Percentiles rank a stretch among this genome's conserved stretches.
Evolutionary conservation across 2,888 invertebrate genomes (phyloP).

Genomic region (Troglohyphantes excavatus): DNA sequence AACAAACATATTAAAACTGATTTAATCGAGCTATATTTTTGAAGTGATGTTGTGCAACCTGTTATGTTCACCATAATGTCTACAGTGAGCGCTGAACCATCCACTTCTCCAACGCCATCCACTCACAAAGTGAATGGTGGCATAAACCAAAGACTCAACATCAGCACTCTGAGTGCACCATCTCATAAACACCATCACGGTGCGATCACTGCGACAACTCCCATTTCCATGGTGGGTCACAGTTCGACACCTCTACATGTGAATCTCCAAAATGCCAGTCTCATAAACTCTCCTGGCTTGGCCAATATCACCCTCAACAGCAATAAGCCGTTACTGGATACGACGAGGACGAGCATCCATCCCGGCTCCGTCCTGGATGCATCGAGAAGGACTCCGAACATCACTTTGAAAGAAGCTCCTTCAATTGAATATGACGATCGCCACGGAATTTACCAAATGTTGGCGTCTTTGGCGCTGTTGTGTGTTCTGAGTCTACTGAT

Average conservation of each 20-base stretch:
- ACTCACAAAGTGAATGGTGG: constrained; percentile 76
- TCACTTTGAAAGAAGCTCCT: constrained; percentile 28
- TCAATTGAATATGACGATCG: constrained; percentile 78
- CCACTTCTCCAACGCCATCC: constrained; percentile 74
- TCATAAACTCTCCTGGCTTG: constrained; percentile 72
- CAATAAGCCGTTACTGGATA: constrained; percentile 78
- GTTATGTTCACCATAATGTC: constrained; percentile 40
- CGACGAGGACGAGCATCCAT: constrained; percentile 77
- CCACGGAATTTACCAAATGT: constrained; percentile 89
- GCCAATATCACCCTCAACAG: constrained; percentile 80
- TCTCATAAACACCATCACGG: constrained; percentile 85
- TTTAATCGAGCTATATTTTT: not conserved
- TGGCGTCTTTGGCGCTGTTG: constrained; percentile 91
- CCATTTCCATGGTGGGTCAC: constrained; percentile 27
- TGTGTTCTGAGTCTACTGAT: constrained; percentile 92
- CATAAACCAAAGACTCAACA: constrained; percentile 79
- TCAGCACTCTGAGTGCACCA: constrained; percentile 86
- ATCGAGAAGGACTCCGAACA: constrained; percentile 70
- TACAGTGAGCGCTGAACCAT: constrained; percentile 70
- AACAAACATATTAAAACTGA: too few species aligned
- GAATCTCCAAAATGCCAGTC: constrained; percentile 39
- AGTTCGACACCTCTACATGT: constrained; percentile 56
- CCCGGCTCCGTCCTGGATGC: constrained; percentile 80
- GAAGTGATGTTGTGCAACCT: not conserved
- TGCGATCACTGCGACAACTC: constrained; percentile 84